A percentile compares a stretch with the other conserved stretches of the same genome.
These are phyloP conservation scores for Polia nebulosa DNA, from an alignment of 2,888 invertebrate species.

Conservation along the genomic window DNA sequence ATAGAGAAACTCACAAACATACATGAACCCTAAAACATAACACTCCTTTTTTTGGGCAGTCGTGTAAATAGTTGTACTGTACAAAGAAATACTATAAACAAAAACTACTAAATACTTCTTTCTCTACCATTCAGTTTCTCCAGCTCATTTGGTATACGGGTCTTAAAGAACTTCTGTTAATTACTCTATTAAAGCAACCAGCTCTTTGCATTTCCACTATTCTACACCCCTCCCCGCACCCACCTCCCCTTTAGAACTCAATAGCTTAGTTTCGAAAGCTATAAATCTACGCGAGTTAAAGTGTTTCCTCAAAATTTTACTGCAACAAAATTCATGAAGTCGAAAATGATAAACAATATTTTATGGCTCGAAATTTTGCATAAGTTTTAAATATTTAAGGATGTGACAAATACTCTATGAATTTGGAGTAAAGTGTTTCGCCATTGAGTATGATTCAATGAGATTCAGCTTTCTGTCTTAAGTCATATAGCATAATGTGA, in stretches of 20 bases:
- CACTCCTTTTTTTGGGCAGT: too few relatives aligned
- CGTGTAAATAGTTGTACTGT: too few relatives aligned
- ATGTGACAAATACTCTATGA: conserved; percentile 28
- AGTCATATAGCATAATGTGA: too few relatives aligned
- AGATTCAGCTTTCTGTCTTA: neutral
- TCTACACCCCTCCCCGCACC: neutral
- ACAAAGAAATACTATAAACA: conserved; percentile 17
- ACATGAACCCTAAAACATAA: too few relatives aligned
- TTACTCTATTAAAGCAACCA: conserved; percentile 49
- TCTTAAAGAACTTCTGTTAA: conserved; percentile 46
- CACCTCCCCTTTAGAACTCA: conserved; percentile 23
- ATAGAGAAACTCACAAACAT: too few relatives aligned
- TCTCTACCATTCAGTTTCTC: conserved; percentile 7
- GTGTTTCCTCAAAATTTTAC: conserved; percentile 50
- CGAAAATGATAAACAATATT: conserved; percentile 52
- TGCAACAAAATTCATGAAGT: conserved; percentile 49
- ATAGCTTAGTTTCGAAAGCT: conserved; percentile 45
- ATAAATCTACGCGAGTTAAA: conserved; percentile 48
- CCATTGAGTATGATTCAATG: neutral
- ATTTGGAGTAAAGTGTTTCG: neutral
- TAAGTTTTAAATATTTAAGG: conserved; percentile 27
- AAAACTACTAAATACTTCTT: conserved; percentile 17
- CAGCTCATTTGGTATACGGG: conserved; percentile 24
- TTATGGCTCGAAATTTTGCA: conserved; percentile 24
- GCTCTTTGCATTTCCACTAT: conserved; percentile 35